Conservation (phyloP, 2,113 vertebrate genomes). For the Apus apus region DNA sequence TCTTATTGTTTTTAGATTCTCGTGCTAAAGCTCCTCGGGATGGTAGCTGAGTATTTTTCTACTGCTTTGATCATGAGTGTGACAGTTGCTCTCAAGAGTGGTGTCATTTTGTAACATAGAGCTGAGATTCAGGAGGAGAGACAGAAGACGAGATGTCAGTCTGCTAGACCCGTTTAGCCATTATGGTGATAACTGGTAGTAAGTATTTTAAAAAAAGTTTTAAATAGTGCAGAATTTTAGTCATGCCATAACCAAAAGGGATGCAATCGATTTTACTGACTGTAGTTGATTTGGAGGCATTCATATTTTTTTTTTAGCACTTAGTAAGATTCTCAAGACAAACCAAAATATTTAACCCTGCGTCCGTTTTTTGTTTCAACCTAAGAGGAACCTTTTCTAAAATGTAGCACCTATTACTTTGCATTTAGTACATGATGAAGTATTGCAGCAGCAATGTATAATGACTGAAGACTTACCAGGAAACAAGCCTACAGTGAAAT, state of each 20-base stretch:
- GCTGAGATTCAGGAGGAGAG: not conserved
- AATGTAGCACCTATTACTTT: not conserved
- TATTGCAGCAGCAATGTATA: conserved; percentile 21
- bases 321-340: not conserved
- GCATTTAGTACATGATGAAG: conserved; percentile 11
- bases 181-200: not conserved
- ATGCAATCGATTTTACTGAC: not conserved
- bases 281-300: not conserved
- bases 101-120: conserved; percentile 10
- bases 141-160: not conserved
- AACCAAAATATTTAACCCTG: not conserved
- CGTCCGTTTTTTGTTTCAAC: not conserved
- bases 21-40: not conserved
- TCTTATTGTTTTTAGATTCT: not conserved
- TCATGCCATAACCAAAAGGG: not conserved
- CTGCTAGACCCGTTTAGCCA: not conserved
- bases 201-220: not conserved
- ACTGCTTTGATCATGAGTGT: not conserved
- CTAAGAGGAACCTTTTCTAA: not conserved
- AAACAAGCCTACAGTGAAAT: conserved; percentile 31
- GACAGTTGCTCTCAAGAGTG: conserved; percentile 28
- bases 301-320: not conserved
- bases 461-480: conserved; percentile 46
- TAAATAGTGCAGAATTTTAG: not conserved
- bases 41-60: not conserved